A percentile compares a stretch with the other conserved stretches of the same genome.
These are phyloP conservation scores for Rhinogobio ventralis DNA, from an alignment of 2,797 vertebrate genomes.

Conservation along the genomic window DNA sequence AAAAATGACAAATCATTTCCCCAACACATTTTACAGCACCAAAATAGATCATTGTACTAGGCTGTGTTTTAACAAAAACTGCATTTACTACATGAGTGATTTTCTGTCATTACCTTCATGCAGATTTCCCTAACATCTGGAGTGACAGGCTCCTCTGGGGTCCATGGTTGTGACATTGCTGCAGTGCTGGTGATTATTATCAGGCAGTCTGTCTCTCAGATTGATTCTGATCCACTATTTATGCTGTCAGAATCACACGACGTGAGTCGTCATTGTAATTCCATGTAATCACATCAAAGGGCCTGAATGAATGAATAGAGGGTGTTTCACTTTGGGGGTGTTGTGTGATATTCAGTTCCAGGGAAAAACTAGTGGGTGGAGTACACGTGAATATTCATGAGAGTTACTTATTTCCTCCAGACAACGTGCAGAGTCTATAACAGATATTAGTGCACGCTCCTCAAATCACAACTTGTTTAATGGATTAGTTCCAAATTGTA, in stretches of 20 bases:
- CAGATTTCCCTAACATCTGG: accelerated
- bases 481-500: no score
- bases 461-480: no score
- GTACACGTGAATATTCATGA: no score
- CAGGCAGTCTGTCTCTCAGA: not conserved
- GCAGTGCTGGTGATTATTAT: not conserved
- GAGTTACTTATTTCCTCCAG: no score
- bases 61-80: not conserved
- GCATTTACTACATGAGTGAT: not conserved
- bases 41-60: no score
- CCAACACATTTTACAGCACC: not conserved
- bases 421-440: no score
- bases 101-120: not conserved
- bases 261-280: not conserved
- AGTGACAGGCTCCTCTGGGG: accelerated
- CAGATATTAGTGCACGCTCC: no score
- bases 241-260: not conserved
- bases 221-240: not conserved
- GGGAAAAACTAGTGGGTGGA: no score
- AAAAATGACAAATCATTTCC: no score
- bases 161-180: not conserved
- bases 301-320: no score
- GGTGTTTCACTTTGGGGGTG: no score
- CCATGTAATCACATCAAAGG: not conserved
- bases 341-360: no score